These are phyloP conservation scores for Drosophila seguyi DNA, from an alignment of 1,140 invertebrate genomes.

Conservation along the genomic window DNA sequence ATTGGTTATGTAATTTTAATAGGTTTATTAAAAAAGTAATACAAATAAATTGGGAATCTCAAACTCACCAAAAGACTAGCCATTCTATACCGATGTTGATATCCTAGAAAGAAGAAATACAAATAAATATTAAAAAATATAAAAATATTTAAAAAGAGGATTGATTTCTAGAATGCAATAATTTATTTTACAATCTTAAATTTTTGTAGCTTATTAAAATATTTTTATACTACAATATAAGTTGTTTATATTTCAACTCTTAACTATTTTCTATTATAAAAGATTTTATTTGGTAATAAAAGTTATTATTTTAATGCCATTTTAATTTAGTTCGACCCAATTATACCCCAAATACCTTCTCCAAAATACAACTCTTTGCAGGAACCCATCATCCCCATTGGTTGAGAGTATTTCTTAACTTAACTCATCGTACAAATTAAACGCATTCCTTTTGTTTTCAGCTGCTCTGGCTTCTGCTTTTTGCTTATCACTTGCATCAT, in stretches of 20 bases:
- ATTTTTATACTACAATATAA: too few species aligned
- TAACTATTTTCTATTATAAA: too few species aligned
- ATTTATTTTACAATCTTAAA: neutral
- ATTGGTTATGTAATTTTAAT: too few species aligned
- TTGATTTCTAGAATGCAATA: neutral
- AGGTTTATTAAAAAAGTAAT: neutral
- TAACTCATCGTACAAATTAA: conserved; percentile 71
- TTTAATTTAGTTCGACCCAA: too few species aligned
- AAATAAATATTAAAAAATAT: neutral
- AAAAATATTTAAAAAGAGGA: neutral
- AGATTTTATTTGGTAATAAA: too few species aligned
- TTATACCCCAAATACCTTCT: neutral
- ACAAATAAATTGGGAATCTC: neutral
- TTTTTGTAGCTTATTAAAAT: too few species aligned
- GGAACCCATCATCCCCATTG: neutral
- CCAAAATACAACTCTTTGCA: too few species aligned
- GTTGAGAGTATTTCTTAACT: conserved; percentile 39
- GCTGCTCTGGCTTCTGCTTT: conserved; percentile 37
- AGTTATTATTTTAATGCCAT: too few species aligned
- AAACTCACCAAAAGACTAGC: neutral
- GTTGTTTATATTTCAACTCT: too few species aligned
- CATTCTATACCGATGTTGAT: neutral
- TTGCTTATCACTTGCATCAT: conserved; percentile 70
- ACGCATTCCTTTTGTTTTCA: conserved; percentile 59
- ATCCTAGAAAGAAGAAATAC: neutral